A percentile compares a stretch with the other conserved stretches of the same genome.
Evolutionary conservation across 2,888 invertebrate species (phyloP).

Genomic region (Marasmarcha lunaedactyla): DNA sequence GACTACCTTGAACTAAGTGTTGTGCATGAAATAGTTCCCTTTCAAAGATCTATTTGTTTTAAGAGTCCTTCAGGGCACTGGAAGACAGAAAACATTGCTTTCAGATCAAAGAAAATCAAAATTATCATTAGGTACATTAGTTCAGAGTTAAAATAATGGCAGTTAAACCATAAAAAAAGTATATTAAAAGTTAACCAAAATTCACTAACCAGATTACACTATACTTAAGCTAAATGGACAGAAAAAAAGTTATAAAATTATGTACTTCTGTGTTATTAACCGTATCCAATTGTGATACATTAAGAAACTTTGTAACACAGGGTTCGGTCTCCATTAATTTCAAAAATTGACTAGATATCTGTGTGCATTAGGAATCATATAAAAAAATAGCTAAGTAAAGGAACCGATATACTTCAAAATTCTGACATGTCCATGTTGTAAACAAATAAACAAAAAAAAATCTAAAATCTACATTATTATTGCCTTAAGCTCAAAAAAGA

Average conservation of each 20-base stretch:
- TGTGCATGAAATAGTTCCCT: background rate
- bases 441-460: slow-evolving; percentile 40
- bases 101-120: slow-evolving; percentile 48
- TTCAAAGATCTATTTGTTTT: slow-evolving; percentile 6
- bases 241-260: slow-evolving; percentile 39
- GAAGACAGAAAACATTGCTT: slow-evolving; percentile 65
- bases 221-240: slow-evolving; percentile 58
- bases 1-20: background rate
- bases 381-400: slow-evolving; percentile 62
- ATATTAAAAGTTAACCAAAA: slow-evolving; percentile 39
- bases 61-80: slow-evolving; percentile 43
- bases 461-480: background rate
- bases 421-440: slow-evolving; percentile 47
- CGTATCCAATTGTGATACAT: slow-evolving; percentile 25
- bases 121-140: slow-evolving; percentile 9
- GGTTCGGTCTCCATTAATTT: slow-evolving; percentile 57
- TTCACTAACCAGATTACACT: slow-evolving; percentile 43
- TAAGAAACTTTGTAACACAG: slow-evolving; percentile 19
- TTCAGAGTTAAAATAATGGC: slow-evolving; percentile 46
- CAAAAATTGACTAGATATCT: slow-evolving; percentile 70
- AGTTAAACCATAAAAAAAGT: slow-evolving; percentile 36
- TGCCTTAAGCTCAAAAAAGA: background rate
- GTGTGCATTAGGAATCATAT: slow-evolving; percentile 68
- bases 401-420: slow-evolving; percentile 60
- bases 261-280: slow-evolving; percentile 50